Evolutionary conservation across 1,140 invertebrate genomes (phyloP).

Genomic region (Chlorops oryzae): DNA sequence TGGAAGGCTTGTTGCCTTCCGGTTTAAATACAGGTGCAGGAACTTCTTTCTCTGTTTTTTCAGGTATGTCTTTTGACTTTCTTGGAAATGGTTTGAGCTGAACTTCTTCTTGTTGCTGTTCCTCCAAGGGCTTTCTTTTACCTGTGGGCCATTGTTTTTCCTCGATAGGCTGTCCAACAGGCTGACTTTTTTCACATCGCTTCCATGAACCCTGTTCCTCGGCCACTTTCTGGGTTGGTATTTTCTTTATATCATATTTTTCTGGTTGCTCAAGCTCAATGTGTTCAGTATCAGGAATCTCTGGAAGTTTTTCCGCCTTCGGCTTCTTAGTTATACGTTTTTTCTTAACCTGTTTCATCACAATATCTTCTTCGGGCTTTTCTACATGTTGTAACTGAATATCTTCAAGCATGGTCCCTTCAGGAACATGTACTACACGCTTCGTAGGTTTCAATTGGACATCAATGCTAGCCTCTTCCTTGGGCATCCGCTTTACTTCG

Average conservation of each 20-base stretch:
- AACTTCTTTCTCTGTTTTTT: constrained; percentile 33
- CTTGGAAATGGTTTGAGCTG: constrained; percentile 50
- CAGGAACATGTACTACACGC: constrained; percentile 31
- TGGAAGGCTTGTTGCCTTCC: constrained; percentile 28
- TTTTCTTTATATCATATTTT: too few species aligned
- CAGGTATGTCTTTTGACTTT: constrained; percentile 34
- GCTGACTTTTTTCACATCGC: constrained; percentile 40
- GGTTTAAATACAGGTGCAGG: constrained; percentile 36
- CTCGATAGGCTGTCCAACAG: constrained; percentile 46
- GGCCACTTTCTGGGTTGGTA: too few species aligned
- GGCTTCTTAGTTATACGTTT: constrained; percentile 38
- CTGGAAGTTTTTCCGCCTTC: constrained; percentile 33
- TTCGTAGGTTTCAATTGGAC: constrained; percentile 42
- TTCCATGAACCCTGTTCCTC: constrained; percentile 43
- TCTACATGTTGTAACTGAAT: constrained; percentile 51
- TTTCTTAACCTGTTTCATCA: constrained; percentile 36
- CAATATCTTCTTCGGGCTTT: constrained; percentile 39
- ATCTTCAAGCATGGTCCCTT: constrained; percentile 46
- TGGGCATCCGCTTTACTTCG: constrained; percentile 31
- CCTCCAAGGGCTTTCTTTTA: constrained; percentile 44
- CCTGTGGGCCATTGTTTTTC: constrained; percentile 47
- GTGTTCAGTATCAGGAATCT: constrained; percentile 40
- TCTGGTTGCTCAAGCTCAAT: too few species aligned
- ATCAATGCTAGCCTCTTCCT: constrained; percentile 41
- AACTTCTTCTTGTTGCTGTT: constrained; percentile 48